These are phyloP conservation scores for Rutpela maculata DNA, from an alignment of 2,888 invertebrate species.

Conservation along the genomic window DNA sequence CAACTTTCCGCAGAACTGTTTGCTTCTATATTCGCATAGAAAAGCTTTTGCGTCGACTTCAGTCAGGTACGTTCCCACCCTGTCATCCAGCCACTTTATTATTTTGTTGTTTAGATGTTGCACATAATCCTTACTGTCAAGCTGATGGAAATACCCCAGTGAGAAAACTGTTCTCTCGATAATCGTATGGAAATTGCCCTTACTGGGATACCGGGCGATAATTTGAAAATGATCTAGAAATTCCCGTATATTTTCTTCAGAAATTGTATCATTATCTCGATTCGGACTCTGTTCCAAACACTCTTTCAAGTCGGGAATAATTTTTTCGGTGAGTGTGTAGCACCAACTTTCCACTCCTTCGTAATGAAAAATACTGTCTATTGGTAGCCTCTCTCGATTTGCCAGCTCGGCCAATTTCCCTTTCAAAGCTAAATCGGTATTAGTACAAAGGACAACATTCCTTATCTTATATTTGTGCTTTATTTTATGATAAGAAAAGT, in stretches of 20 bases:
- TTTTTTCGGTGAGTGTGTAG: not conserved
- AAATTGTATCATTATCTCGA: not conserved
- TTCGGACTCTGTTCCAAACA: not conserved
- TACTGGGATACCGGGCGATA: not conserved
- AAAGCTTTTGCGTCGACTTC: not conserved
- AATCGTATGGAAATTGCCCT: not conserved
- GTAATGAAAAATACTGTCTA: not conserved
- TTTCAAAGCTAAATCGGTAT: not conserved
- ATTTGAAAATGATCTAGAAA: not conserved
- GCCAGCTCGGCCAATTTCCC: too few species aligned
- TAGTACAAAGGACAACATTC: slow-evolving; percentile 12
- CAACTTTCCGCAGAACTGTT: not conserved
- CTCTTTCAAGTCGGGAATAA: not conserved
- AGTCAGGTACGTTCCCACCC: not conserved
- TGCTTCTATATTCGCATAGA: not conserved
- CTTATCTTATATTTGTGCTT: not conserved
- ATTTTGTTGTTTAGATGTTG: not conserved
- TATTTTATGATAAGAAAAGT: not conserved
- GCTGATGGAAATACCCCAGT: not conserved
- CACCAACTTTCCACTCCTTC: not conserved
- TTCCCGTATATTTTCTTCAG: not conserved
- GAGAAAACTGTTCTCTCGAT: not conserved
- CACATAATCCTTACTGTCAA: not conserved
- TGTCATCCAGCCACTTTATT: not conserved
- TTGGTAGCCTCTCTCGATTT: not conserved